phyloP scores from a whole-genome alignment of 2,797 vertebrate species.

The Siniperca obscura region DNA sequence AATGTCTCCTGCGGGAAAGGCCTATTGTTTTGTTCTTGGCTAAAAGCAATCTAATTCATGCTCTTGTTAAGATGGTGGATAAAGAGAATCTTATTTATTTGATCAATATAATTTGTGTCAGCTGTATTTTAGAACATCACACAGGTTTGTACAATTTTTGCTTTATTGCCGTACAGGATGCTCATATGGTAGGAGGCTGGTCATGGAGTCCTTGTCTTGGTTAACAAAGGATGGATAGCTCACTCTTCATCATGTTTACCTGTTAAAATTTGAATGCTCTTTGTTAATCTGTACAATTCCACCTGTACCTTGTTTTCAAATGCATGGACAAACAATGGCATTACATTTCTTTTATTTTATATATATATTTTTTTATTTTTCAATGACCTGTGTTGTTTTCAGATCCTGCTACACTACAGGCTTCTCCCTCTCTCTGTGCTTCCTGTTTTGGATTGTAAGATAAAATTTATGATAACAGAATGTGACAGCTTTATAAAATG shows the following conservation, averaged over 20 bases:
- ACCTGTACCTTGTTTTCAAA: slow-evolving; percentile 22
- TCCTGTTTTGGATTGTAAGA: slow-evolving; percentile 60
- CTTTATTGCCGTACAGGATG: neutral
- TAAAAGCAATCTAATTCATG: neutral
- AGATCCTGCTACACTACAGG: slow-evolving; percentile 23
- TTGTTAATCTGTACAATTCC: neutral
- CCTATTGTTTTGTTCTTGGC: slow-evolving; percentile 8
- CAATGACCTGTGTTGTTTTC: slow-evolving; percentile 45
- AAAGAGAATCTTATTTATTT: slow-evolving; percentile 44
- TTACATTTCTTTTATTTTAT: slow-evolving; percentile 12
- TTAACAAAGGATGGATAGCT: neutral
- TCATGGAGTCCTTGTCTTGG: slow-evolving; percentile 2
- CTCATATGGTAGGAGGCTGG: fast-evolving
- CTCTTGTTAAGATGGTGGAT: slow-evolving; percentile 5
- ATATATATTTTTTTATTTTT: slow-evolving; percentile 7
- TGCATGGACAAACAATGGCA: slow-evolving; percentile 40
- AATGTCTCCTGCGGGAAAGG: slow-evolving; percentile 8
- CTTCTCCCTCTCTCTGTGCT: slow-evolving; percentile 12
- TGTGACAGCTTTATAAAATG: slow-evolving; percentile 73
- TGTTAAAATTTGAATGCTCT: slow-evolving; percentile 4
- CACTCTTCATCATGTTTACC: neutral
- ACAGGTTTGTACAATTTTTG: neutral
- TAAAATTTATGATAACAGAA: slow-evolving; percentile 65
- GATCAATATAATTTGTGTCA: slow-evolving; percentile 3
- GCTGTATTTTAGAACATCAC: slow-evolving; percentile 12